phyloP scores from a whole-genome alignment of 2,888 invertebrate species.

The Philereme vetulata region DNA sequence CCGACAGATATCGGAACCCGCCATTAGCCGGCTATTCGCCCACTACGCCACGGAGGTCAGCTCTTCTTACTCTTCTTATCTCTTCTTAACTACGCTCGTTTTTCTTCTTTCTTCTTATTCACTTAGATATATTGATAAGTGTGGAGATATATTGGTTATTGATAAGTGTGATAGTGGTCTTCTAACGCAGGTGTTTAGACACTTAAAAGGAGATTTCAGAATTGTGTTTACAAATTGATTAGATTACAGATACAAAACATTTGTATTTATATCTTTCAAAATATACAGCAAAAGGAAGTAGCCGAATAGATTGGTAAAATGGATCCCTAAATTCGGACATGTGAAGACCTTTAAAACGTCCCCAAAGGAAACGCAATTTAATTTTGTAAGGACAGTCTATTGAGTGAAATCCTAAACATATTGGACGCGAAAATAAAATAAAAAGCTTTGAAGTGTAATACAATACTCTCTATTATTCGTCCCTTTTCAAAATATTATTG shows the following conservation, averaged over 20 bases:
- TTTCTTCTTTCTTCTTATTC: too few species aligned
- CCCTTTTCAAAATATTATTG: conserved; percentile 62
- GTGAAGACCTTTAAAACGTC: conserved; percentile 77
- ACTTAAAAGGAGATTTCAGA: too few species aligned
- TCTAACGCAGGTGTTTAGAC: too few species aligned
- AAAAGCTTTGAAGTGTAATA: conserved; percentile 75
- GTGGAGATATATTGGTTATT: too few species aligned
- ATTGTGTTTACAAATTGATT: background rate
- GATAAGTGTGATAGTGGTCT: too few species aligned
- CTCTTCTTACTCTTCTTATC: too few species aligned
- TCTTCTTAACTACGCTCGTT: too few species aligned
- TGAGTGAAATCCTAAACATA: conserved; percentile 80
- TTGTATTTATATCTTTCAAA: background rate
- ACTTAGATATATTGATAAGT: too few species aligned
- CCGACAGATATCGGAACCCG: too few species aligned
- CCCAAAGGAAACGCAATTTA: conserved; percentile 70
- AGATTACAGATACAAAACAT: background rate
- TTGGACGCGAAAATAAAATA: conserved; percentile 63
- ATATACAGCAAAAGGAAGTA: too few species aligned
- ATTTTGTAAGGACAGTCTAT: conserved; percentile 72
- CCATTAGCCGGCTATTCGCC: too few species aligned
- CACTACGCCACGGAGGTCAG: too few species aligned
- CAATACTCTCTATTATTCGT: conserved; percentile 55
- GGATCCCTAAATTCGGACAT: conserved; percentile 55
- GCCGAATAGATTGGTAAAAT: background rate